phyloP scores from a whole-genome alignment of 2,113 vertebrate species.

The Callaeas wilsoni region DNA sequence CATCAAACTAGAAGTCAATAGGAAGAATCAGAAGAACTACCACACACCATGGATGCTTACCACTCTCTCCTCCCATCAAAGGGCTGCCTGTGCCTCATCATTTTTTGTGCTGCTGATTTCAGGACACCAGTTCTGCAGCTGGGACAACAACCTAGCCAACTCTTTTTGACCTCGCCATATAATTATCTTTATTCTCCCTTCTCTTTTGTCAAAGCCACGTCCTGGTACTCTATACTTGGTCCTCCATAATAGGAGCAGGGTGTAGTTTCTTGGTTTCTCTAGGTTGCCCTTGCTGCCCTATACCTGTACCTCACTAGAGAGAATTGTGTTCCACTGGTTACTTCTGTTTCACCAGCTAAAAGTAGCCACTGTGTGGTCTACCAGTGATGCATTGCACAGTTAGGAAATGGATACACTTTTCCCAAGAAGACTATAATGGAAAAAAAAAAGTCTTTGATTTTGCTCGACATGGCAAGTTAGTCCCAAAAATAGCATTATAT shows the following conservation, averaged over 20 bases:
- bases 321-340: neutral
- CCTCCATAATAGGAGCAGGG: fast-evolving
- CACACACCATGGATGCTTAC: neutral
- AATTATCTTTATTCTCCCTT: neutral
- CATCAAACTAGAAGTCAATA: neutral
- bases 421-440: neutral
- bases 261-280: neutral
- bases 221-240: neutral
- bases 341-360: neutral
- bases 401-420: neutral
- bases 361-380: neutral
- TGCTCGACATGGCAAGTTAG: neutral
- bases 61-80: neutral
- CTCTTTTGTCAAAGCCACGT: neutral
- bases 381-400: neutral
- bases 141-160: neutral
- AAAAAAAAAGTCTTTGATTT: neutral
- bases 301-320: neutral
- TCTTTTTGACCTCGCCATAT: neutral
- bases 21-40: neutral
- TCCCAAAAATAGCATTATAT: neutral
- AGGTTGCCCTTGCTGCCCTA: fast-evolving
- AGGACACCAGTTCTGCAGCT: neutral
- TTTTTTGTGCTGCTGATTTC: neutral
- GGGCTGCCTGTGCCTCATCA: neutral